A percentile compares a stretch with the other conserved stretches of the same genome.
Conservation (phyloP, 1,140 invertebrate species). For the Theocolax elegans region DNA sequence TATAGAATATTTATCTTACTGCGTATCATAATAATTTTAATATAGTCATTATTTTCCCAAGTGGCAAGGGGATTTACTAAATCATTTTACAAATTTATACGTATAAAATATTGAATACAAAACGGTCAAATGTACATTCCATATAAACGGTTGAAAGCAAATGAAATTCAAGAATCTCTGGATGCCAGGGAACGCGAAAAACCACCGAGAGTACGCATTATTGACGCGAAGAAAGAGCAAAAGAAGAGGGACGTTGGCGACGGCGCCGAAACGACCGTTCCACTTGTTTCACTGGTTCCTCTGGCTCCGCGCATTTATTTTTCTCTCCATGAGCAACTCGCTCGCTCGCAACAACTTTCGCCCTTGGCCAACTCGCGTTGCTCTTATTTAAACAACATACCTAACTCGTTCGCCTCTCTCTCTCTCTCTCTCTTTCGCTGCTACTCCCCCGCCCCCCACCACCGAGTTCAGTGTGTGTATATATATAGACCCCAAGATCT, state of each 20-base stretch:
- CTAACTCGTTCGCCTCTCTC: constrained; percentile 58
- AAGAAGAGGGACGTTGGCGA: not conserved
- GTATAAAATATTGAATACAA: no score
- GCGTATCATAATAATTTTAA: no score
- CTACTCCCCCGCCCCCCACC: constrained; percentile 62
- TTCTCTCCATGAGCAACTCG: constrained; percentile 33
- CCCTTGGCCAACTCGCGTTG: constrained; percentile 62
- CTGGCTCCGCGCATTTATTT: constrained; percentile 20
- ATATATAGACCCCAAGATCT: no score
- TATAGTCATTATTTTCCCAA: no score
- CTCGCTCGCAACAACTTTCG: constrained; percentile 59
- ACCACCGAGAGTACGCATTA: not conserved
- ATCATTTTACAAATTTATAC: no score
- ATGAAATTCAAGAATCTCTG: no score
- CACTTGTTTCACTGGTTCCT: constrained; percentile 53
- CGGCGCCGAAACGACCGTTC: constrained; percentile 49
- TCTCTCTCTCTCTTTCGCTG: constrained; percentile 47
- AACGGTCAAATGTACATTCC: no score
- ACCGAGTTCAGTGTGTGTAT: constrained; percentile 31
- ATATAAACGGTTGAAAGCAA: no score
- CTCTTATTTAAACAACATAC: constrained; percentile 67
- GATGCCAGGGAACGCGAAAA: not conserved
- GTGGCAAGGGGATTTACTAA: no score
- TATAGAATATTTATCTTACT: no score
- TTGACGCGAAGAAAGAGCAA: not conserved